A percentile compares a stretch with the other conserved stretches of the same genome.
phyloP scores from a whole-genome alignment of 2,888 invertebrate genomes.

The Monopis laevigella region DNA sequence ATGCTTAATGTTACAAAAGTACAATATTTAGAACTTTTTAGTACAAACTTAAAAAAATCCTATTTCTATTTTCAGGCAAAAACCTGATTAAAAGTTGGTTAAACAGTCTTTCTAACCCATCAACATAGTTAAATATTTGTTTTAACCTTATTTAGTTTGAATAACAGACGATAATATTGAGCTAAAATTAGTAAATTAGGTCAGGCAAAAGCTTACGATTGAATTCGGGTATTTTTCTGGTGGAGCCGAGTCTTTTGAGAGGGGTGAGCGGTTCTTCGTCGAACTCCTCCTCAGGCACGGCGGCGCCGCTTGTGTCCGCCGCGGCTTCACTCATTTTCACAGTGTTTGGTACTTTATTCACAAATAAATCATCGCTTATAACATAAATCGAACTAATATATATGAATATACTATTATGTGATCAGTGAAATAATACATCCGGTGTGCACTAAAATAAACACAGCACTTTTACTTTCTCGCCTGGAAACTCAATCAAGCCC shows the following conservation, averaged over 20 bases:
- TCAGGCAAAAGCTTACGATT: constrained; percentile 71
- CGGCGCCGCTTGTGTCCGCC: constrained; percentile 89
- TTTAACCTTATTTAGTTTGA: neutral
- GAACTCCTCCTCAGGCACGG: constrained; percentile 80
- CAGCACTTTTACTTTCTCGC: constrained; percentile 15
- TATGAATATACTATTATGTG: neutral
- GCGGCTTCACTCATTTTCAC: constrained; percentile 71
- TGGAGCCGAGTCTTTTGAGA: constrained; percentile 82
- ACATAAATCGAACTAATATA: neutral
- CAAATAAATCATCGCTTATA: neutral
- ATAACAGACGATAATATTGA: neutral
- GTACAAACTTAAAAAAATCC: no score
- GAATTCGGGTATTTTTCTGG: constrained; percentile 80
- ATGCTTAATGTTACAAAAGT: no score
- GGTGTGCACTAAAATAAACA: constrained; percentile 17
- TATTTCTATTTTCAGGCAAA: no score
- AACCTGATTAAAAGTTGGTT: neutral
- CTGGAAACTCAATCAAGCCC: constrained; percentile 16
- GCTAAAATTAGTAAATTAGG: neutral
- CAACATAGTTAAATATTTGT: neutral
- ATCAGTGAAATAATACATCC: constrained; percentile 4
- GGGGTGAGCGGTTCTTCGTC: constrained; percentile 81
- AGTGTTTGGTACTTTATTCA: neutral
- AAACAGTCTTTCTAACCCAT: neutral
- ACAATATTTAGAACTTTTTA: no score